Base-by-base conservation (phyloP, 2,797 vertebrate species). In the Pagetopsis macropterus region DNA sequence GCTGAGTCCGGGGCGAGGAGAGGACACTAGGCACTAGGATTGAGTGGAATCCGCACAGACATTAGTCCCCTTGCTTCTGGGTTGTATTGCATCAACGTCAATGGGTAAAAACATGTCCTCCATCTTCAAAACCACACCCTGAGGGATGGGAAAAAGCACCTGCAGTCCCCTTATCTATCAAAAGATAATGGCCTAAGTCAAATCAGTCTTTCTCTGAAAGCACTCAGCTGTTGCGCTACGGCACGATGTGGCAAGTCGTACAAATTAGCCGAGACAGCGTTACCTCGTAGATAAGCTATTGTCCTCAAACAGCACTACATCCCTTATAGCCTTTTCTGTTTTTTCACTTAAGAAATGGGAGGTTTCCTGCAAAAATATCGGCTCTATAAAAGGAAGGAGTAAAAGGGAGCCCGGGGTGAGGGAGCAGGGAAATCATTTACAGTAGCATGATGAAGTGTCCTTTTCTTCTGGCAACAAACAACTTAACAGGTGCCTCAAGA, bases 101-200 rank as follows among this genome's bases (percentile, higher is more conserved):
- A 9, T 72, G 82, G 89, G 84, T 92, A 95, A 95, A 93, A 95
- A 95, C 93, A 93, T 92, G 87, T 96, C 91, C 92, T 95, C 93
- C 84, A 92, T 94, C 94, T 94, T 92, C 80, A 86, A 89, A 92
- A 91, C 87, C 89, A 88, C 84, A 87, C 89, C 92, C 88, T 65
- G 78, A 82, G 89, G 92, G 86, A 77, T 44, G 79, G 75, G 81
- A 77, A 82, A 37, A 87, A 89, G 89, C 93, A 93, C 93, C 92
- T 90, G 88, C 87, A 88, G 87, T 89, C 82, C 89, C 83, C 82
- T 89, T 93, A 95, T 95, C 93, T 92, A 95, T 95, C 93, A 95
- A 88, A 88, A 89, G 87, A 93, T 94, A 95, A 95, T 94, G 93
- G 91, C 93, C 91, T 86, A 89, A 93, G 92, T 92, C 84, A 89